phyloP scores from a whole-genome alignment of 2,113 vertebrate species.

The Ranitomeya variabilis region DNA sequence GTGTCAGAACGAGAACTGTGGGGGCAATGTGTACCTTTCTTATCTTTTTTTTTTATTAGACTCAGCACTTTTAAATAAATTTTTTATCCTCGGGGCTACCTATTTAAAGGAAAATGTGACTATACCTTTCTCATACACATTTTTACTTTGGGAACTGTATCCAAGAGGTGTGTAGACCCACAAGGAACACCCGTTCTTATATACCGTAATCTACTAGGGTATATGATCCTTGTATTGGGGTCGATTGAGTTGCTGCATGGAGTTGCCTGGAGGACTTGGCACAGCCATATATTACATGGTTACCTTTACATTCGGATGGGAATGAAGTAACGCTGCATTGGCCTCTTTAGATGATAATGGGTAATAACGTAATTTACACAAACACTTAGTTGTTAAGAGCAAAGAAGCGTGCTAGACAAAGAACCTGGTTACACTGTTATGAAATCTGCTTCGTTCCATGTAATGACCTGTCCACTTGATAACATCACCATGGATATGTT shows the following conservation, averaged over 20 bases:
- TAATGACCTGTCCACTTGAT: background rate
- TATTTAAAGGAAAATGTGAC: too few relatives aligned
- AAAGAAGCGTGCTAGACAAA: background rate
- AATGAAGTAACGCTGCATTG: background rate
- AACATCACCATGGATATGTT: constrained; percentile 30
- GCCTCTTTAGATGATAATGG: background rate
- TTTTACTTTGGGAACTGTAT: too few relatives aligned
- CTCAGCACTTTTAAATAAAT: too few relatives aligned
- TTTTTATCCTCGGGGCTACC: too few relatives aligned
- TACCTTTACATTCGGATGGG: background rate
- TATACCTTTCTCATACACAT: too few relatives aligned
- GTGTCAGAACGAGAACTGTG: too few relatives aligned
- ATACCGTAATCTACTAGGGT: background rate
- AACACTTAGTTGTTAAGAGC: background rate
- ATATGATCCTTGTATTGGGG: background rate
- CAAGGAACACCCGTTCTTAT: background rate
- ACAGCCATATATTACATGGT: background rate
- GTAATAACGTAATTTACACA: background rate
- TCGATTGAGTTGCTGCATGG: background rate
- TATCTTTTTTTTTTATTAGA: too few relatives aligned
- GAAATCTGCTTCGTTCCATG: background rate
- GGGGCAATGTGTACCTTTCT: too few relatives aligned
- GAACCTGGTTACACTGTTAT: background rate
- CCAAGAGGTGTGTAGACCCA: too few relatives aligned
- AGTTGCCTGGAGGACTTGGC: background rate